These are phyloP conservation scores for Tupaia chinensis DNA, from an alignment of 2,113 vertebrate genomes.

Conservation along the genomic window DNA sequence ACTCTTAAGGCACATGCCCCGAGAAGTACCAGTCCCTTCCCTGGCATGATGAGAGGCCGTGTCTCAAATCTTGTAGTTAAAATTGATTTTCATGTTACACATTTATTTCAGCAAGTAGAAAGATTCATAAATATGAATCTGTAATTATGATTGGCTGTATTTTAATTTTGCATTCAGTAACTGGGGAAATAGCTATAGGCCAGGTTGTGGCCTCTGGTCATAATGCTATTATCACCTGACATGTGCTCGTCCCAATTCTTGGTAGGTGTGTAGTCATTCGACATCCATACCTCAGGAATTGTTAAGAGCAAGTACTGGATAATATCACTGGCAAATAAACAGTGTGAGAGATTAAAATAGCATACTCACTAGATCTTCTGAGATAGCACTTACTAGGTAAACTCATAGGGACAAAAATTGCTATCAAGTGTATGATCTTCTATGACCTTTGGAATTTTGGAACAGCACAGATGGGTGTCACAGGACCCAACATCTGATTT, in stretches of 20 bases:
- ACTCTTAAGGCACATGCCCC: neutral
- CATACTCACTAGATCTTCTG: neutral
- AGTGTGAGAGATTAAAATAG: neutral
- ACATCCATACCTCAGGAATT: neutral
- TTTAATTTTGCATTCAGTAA: conserved; percentile 12
- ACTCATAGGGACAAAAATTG: neutral
- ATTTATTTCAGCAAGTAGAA: neutral
- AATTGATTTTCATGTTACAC: neutral
- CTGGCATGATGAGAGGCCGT: neutral
- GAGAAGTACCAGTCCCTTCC: neutral
- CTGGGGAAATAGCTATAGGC: neutral
- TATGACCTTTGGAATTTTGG: neutral
- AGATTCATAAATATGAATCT: neutral
- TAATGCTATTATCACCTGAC: neutral
- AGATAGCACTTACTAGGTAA: neutral
- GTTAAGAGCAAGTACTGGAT: neutral
- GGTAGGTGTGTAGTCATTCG: neutral
- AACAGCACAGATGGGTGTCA: neutral
- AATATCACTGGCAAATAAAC: neutral
- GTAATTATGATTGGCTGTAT: neutral
- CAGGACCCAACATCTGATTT: neutral
- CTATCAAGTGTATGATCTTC: neutral
- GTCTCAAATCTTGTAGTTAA: neutral
- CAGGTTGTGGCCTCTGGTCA: neutral
- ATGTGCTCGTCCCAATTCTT: neutral